Conservation (phyloP, 2,113 vertebrate genomes). For the Oncorhynchus kisutch region DNA sequence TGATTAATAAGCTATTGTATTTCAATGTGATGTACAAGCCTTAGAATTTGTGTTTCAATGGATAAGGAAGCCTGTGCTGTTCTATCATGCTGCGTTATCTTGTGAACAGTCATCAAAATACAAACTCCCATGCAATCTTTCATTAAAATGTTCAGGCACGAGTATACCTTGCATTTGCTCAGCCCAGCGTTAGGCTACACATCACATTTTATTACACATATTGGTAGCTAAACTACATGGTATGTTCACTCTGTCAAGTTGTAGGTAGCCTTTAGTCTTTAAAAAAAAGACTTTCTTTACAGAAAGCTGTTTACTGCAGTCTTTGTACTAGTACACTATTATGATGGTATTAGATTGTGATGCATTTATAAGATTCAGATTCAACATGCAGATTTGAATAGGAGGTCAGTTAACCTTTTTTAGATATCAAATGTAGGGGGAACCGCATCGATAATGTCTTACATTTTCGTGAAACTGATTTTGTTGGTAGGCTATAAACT, state of each 20-base stretch:
- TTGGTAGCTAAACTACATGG: not conserved
- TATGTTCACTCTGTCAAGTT: not conserved
- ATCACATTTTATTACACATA: not conserved
- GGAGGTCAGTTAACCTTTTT: not conserved
- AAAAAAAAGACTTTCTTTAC: not conserved
- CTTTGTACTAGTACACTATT: conserved; percentile 8
- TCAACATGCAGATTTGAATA: conserved; percentile 18
- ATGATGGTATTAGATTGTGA: conserved; percentile 40
- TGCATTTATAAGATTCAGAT: conserved; percentile 30
- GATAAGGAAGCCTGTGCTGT: conserved; percentile 5
- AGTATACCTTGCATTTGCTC: not conserved
- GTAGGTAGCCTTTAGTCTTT: conserved; percentile 10
- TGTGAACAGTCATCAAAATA: conserved; percentile 5
- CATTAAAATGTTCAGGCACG: not conserved
- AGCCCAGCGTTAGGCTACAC: conserved; percentile 25
- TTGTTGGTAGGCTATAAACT: conserved; percentile 16
- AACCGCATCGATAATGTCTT: not conserved
- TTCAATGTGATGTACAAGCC: conserved; percentile 29
- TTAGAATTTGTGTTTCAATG: not conserved
- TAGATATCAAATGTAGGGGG: not conserved
- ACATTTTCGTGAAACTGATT: conserved; percentile 19
- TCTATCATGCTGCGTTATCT: conserved; percentile 12
- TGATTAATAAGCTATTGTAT: conserved; percentile 24
- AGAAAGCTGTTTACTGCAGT: not conserved
- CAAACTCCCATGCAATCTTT: conserved; percentile 3